Base-by-base conservation (phyloP, 1,140 invertebrate species). In the Oryctes rhinoceros region DNA sequence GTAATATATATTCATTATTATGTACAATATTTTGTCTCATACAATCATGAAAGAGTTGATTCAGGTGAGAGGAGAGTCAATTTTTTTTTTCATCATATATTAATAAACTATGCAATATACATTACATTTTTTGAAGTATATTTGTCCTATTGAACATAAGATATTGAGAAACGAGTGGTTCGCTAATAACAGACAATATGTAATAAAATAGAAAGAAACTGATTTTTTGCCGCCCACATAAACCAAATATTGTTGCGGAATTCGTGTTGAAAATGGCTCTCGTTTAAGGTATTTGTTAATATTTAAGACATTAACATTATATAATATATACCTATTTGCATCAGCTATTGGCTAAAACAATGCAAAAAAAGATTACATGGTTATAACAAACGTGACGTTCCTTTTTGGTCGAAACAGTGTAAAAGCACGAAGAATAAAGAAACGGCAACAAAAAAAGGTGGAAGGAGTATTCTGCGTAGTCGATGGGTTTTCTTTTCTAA, bases 31-130 rank as follows among this genome's bases (percentile, higher is more conserved):
- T 81, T 82, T 79, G 79, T 81, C 82, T 82, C 80, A 81, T 81
- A 82, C 81, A 83, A 81, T 79, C 81, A 80, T 81, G 81, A 78
- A 82, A 83, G 79, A 82, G 81, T 81, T 83, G 82, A 83, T 81
- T 80, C 83, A 83, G 81, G 82, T 83, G 82, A 82, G 75, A 82
- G 83, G 83, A 82, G 82, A 82, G 81, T 81, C 81, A 79, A 78
- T 80, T 81, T 80, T 71, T 71, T 71, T 71, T 71, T 71, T 67
- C 35, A 11, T 71, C 10, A 4, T 71, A 35, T 71, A 30, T 71
- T 71, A 37, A 71, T 35, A 71, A 71, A 81, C 30, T 80, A 80
- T 53, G 76, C 67, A 37, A 76, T 80, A 76, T 37, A 47, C 35
- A 65, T 3, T 35, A 78, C 18, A 9, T 62, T 59, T 62, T 78